Percentiles rank a stretch among this genome's conserved stretches.
Conservation (phyloP, 2,113 vertebrate species). For the Gorsachius goisagi region DNA sequence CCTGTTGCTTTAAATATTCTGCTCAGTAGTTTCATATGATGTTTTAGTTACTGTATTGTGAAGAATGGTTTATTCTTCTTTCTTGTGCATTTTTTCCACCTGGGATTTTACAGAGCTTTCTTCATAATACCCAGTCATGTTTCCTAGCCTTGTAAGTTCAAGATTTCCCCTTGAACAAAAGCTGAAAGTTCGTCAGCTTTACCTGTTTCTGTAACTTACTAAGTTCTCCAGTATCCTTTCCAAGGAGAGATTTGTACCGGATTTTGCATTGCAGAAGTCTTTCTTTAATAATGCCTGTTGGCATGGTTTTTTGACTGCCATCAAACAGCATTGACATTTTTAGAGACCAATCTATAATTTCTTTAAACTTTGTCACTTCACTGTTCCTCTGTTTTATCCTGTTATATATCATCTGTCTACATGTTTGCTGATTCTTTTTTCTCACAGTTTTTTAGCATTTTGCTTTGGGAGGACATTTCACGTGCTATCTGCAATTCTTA, state of each 20-base stretch:
- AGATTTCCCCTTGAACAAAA: not conserved
- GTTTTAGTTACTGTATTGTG: not conserved
- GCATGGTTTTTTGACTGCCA: not conserved
- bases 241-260: not conserved
- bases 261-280: not conserved
- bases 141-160: not conserved
- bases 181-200: not conserved
- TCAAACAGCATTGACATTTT: not conserved
- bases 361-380: not conserved
- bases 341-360: not conserved
- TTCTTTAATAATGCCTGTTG: not conserved
- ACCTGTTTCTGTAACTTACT: not conserved
- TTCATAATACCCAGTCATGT: not conserved
- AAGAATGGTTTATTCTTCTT: not conserved
- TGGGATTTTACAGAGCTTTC: not conserved
- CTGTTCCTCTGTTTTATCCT: not conserved
- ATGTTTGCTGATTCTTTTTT: not conserved
- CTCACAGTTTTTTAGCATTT: not conserved
- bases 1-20: not conserved
- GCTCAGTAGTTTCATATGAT: not conserved
- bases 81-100: not conserved
- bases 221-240: not conserved
- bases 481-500: not conserved
- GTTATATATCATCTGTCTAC: accelerated
- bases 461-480: not conserved